Evolutionary conservation across 2,888 invertebrate genomes (phyloP), one percentile per base, ranked within the genome.

Genomic region (Ganaspis brasiliensis): DNA sequence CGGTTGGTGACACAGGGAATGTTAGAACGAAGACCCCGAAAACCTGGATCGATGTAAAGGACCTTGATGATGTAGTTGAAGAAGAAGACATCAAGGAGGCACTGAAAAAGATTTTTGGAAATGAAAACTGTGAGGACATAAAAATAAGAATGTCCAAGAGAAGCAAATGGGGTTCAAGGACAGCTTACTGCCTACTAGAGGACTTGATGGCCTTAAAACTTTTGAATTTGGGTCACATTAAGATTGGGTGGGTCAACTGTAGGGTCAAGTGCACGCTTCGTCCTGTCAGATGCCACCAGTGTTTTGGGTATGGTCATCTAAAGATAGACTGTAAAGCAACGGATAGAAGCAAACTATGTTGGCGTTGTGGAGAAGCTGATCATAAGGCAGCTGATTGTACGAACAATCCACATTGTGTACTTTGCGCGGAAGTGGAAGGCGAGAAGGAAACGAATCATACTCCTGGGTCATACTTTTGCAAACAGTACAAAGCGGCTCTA

Each of bases 291-390:
- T 81, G 79, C 24, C 76, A 72, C n/a, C 73, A 63, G 19, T 82
- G 79, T 37, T 37, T 79, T 19, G 78, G 76, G 1, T 80, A 55
- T 16, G 82, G 77, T 8, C 79, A 81, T 24, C 55, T 52, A n/a
- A 14, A 72, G 1, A 55, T 16, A 14, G 56, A 59, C 45, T 81
- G 81, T 61, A 67, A 49, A 14, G 73, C 78, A 14, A 75, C 81
- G 2, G 82, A 85, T 52, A 31, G 84, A 35, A 77, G 76, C 26
- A 61, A 56, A 1, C 37, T 77, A 14, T 86, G 83, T 75, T 83
- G 70, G 71, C 78, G 74, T 55, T 86, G 83, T 59, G 84, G 84
- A n/a, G n/a, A n/a, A n/a, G n/a, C n/a, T n/a, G n/a, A n/a, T n/a
- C n/a, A n/a, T n/a, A n/a, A n/a, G n/a, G n/a, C n/a, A n/a, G n/a